These are phyloP conservation scores for Tetragnatha montana DNA, from an alignment of 2,888 invertebrate genomes.

Conservation along the genomic window DNA sequence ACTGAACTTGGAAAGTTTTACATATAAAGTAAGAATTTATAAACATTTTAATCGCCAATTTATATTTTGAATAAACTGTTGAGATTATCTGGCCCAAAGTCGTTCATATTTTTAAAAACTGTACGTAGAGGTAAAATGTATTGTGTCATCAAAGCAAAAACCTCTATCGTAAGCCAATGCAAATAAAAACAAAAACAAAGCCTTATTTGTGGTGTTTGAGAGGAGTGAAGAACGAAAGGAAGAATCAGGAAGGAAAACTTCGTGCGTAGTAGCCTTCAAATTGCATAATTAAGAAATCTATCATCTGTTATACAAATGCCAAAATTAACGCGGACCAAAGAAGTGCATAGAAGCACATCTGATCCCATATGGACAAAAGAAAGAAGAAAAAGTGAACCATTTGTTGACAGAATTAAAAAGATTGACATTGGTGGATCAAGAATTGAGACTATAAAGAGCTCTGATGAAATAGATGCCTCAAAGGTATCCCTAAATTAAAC, in stretches of 20 bases:
- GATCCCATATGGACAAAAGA: background rate
- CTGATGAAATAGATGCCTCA: background rate
- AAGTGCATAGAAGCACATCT: background rate
- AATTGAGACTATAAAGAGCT: background rate
- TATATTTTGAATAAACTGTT: too few relatives aligned
- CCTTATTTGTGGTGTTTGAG: background rate
- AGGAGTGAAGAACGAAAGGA: too few relatives aligned
- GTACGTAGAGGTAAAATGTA: too few relatives aligned
- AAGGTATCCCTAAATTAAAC: background rate
- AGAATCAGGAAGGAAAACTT: background rate
- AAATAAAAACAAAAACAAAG: background rate
- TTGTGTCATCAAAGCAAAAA: too few relatives aligned
- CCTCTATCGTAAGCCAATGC: too few relatives aligned
- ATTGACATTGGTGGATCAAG: background rate
- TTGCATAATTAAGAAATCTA: background rate
- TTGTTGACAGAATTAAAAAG: conserved; percentile 13
- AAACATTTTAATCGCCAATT: too few relatives aligned
- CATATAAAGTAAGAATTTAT: too few relatives aligned
- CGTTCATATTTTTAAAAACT: too few relatives aligned
- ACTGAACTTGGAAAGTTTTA: too few relatives aligned
- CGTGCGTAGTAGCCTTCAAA: conserved; percentile 1
- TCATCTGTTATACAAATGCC: conserved; percentile 5
- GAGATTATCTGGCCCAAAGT: too few relatives aligned
- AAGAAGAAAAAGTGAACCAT: conserved; percentile 13
- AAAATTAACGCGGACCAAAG: conserved; percentile 14